Evolutionary conservation across 92 coral and sea anemone genomes (phyloP), one percentile per base, ranked within the genome.

Genomic region (Siderastrea siderea): DNA sequence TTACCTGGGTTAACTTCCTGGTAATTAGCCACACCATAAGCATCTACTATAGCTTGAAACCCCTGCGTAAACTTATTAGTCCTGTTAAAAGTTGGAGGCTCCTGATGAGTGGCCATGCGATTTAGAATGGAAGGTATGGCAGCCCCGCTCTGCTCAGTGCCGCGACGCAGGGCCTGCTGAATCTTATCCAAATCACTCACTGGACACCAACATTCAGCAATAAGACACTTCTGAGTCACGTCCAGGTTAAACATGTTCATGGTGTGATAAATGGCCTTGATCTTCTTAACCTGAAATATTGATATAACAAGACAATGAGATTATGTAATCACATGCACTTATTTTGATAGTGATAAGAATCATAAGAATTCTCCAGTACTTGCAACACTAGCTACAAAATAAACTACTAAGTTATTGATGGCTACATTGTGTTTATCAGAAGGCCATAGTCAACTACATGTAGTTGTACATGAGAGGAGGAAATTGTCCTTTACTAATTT

Each of bases 181-280:
- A 97, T 95, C 80, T 76, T 90, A 77, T 95, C 98, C 86, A 97
- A 87, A 85, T 97, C 99, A 73, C 94, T 85, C 14, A 97, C 99
- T 71, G 99, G 99, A 78, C 99, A 97, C 99, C 99, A 97, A 73
- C 99, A 97, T 80, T 97, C 99, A 7, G 99, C 99, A 88, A 97
- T 97, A 67, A 97, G 88, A 79, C 99, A 97, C 85, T 97, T 97
- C 80, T 97, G 99, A 19, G 99, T 97, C 82, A 97, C 99, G 72
- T 97, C 99, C 85, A 97, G 93, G 70, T 97, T 97, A 83, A 97
- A 97, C 99, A 95, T 97, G 91, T 97, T 97, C 99, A 97, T 97
- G 64, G 99, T 97, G 83, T 97, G 99, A 84, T 97, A 97, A 64
- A 97, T 97, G 19, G 99, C 99, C 85, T 97, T 97, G 81, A 97